Evolutionary conservation across 2,797 vertebrate species (phyloP), one percentile per base, ranked within the genome.

Genomic region (Poecilia gillii): DNA sequence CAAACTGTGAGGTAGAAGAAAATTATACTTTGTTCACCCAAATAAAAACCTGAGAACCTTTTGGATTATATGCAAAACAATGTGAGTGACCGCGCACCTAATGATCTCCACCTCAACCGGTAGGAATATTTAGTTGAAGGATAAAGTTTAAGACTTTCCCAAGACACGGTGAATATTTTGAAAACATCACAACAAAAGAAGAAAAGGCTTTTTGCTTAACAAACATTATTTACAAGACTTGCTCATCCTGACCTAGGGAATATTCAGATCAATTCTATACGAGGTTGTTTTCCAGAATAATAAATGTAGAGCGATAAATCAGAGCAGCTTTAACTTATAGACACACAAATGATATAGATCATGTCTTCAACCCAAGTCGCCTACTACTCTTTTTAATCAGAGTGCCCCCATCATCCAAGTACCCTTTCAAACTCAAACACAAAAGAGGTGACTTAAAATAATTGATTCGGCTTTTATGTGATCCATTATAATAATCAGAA

Each of bases 401-500:
- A 94, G 84, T 92, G 91, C 86, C 85, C 90, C 51, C 49, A 53
- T 36, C 71, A 81, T 91, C 49, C 59, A 87, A 93, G 90, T 87
- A 92, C 89, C 92, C 94, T 95, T 95, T 95, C 88, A 93, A 93
- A 95, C 94, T 88, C 89, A 93, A 94, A 93, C 89, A 93, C 92
- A 95, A 92, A 92, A 93, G 93, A 92, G 92, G 92, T 92, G 92
- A 92, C 94, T 94, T 94, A 95, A 94, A 95, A 94, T 94, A 94
- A 95, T 96, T 94, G 94, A 95, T 92, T 92, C 90, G 33, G 87
- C 86, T 94, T 95, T 95, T 95, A 94, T 95, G 92, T 62, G 82
- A 78, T 94, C 90, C 92, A 94, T 95, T 95, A 95, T 91, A 95
- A 95, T 94, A 94, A 95, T 94, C 92, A 79, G 73, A 85, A 92